phyloP scores from a whole-genome alignment of 37 sponge, comb jelly and placozoan genomes.

The Ephydatia muelleri region DNA sequence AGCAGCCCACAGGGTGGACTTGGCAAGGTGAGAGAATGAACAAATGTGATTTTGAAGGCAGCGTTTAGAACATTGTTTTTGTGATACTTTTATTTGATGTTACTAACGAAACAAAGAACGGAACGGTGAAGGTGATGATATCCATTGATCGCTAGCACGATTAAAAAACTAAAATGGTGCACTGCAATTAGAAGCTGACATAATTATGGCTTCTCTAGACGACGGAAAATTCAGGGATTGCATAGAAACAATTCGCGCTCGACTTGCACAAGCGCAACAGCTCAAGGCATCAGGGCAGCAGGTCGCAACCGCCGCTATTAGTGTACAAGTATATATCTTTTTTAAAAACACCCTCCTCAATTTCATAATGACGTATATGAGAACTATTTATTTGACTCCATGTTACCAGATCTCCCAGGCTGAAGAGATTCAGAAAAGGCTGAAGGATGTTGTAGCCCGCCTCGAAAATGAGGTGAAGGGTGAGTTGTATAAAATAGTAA shows the following conservation, averaged over 20 bases:
- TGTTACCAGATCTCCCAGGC: slow-evolving; percentile 23
- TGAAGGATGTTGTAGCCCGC: slow-evolving; percentile 4
- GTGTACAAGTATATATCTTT: neutral
- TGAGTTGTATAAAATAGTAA: neutral
- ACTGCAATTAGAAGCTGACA: neutral
- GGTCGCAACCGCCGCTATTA: neutral
- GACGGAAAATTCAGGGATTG: slow-evolving; percentile 30
- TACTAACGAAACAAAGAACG: too few relatives aligned
- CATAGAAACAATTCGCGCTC: slow-evolving; percentile 1
- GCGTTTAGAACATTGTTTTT: too few relatives aligned
- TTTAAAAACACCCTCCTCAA: too few relatives aligned
- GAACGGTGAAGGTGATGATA: too few relatives aligned
- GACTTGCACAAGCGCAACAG: slow-evolving; percentile 33
- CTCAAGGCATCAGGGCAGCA: neutral
- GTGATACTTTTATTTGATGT: too few relatives aligned
- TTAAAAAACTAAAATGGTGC: neutral
- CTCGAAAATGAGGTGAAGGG: slow-evolving; percentile 34
- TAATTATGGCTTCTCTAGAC: slow-evolving; percentile 12
- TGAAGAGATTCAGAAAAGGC: slow-evolving; percentile 33
- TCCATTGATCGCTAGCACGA: too few relatives aligned
- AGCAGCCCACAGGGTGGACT: too few relatives aligned
- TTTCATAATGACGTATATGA: neutral
- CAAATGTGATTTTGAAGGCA: too few relatives aligned
- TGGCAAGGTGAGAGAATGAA: too few relatives aligned
- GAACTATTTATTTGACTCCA: neutral